Evolutionary conservation across 2,113 vertebrate species (phyloP).

Genomic region (Stegastes partitus): DNA sequence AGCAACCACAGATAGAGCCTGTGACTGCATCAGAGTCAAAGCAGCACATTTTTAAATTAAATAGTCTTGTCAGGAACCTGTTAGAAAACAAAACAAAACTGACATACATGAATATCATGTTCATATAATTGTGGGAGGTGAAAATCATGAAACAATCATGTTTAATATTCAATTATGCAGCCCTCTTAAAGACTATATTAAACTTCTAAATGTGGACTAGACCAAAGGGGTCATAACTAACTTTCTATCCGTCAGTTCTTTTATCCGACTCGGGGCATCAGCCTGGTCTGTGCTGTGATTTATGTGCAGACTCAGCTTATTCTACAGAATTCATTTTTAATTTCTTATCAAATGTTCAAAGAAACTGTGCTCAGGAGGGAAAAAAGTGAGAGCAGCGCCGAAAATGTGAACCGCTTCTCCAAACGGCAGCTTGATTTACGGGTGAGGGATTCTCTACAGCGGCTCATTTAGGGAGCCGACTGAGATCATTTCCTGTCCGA

Average conservation of each 20-base stretch:
- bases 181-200: no score
- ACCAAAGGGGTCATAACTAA: not conserved
- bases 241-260: not conserved
- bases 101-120: no score
- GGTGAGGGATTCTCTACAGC: constrained; percentile 6
- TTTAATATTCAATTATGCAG: no score
- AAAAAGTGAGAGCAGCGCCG: not conserved
- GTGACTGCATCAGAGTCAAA: no score
- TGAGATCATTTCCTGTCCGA: constrained; percentile 53
- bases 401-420: not conserved
- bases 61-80: no score
- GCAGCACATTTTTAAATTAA: no score
- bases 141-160: no score
- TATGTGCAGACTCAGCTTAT: not conserved
- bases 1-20: no score
- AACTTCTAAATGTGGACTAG: no score
- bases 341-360: not conserved
- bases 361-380: not conserved
- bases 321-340: not conserved
- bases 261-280: not conserved
- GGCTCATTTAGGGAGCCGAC: constrained; percentile 53
- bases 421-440: constrained; percentile 19
- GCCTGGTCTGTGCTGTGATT: not conserved
- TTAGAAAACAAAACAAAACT: no score
- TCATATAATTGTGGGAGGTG: no score